A percentile compares a stretch with the other conserved stretches of the same genome.
Evolutionary conservation across 2,888 invertebrate genomes (phyloP).

Genomic region (Mimas tiliae): DNA sequence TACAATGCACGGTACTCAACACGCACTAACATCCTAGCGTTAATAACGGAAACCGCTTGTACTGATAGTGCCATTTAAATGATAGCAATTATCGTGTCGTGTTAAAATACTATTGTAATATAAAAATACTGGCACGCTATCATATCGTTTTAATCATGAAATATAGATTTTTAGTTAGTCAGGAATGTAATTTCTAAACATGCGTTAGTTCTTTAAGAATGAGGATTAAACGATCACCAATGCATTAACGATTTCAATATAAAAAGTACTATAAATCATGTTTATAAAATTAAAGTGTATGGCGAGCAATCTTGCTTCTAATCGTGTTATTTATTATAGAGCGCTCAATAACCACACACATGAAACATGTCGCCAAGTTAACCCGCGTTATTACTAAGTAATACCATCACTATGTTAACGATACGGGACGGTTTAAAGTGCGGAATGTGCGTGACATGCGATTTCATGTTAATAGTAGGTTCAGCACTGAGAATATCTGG

Average conservation of each 20-base stretch:
- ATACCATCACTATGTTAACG: conserved; percentile 52
- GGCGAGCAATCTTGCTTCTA: not conserved
- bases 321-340: not conserved
- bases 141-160: conserved; percentile 4
- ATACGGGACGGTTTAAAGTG: conserved; percentile 59
- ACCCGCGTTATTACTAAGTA: conserved; percentile 49
- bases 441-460: conserved; percentile 64
- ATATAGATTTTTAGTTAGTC: not conserved
- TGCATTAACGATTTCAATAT: not conserved
- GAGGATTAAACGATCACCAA: not conserved
- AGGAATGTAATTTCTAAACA: not conserved
- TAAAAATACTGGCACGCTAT: conserved; percentile 26
- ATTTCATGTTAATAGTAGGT: conserved; percentile 72
- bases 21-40: conserved; percentile 9
- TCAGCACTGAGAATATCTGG: conserved; percentile 72
- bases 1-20: conserved; percentile 13
- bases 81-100: conserved; percentile 36
- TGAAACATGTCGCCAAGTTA: conserved; percentile 31
- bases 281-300: not conserved
- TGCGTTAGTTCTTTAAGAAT: too few relatives aligned
- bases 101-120: conserved; percentile 37
- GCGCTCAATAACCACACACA: not conserved
- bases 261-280: not conserved
- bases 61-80: conserved; percentile 23
- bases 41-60: conserved; percentile 13